Percentiles rank a stretch among this genome's conserved stretches.
Evolutionary conservation across 2,797 vertebrate genomes (phyloP).

Genomic region (Phalanger gymnotis): DNA sequence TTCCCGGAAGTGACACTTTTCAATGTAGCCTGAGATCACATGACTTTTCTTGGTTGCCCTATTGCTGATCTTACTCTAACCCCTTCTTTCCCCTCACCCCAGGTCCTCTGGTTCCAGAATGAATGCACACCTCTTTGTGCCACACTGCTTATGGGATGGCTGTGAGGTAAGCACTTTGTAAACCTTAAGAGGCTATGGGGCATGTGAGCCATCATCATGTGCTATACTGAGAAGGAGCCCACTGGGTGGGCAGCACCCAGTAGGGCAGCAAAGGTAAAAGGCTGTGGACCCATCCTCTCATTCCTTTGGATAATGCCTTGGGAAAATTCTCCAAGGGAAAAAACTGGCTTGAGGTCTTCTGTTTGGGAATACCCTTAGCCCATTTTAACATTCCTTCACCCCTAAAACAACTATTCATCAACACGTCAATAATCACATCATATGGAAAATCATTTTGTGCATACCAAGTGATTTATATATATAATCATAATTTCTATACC

Average conservation of each 20-base stretch:
- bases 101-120: neutral
- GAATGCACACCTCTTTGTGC: neutral
- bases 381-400: neutral
- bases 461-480: slow-evolving; percentile 13
- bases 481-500: neutral
- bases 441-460: neutral
- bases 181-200: neutral
- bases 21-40: neutral
- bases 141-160: neutral
- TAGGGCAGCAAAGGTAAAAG: neutral
- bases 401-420: slow-evolving; percentile 15
- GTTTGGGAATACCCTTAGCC: neutral
- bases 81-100: neutral
- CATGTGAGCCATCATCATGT: neutral
- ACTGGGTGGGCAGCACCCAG: neutral
- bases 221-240: neutral
- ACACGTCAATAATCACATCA: neutral
- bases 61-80: neutral
- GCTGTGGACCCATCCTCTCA: neutral
- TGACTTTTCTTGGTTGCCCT: neutral
- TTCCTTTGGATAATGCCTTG: neutral
- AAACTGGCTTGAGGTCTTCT: neutral
- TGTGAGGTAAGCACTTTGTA: neutral
- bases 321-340: neutral
- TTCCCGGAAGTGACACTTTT: neutral